Conservation (phyloP, 2,113 vertebrate genomes). For the Microcebus lehilahytsara region DNA sequence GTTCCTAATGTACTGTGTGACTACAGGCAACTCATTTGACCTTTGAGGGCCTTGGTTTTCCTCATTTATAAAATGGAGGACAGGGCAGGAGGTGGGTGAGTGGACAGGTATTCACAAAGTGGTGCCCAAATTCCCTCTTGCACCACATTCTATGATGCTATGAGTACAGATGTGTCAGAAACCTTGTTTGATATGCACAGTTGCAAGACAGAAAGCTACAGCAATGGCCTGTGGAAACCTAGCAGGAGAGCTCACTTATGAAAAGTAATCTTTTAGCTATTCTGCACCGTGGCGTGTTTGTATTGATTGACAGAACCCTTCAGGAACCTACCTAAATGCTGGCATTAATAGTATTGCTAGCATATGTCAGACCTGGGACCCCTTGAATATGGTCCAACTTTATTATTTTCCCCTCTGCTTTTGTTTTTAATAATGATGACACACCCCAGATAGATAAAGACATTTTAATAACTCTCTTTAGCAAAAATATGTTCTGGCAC, state of each 20-base stretch:
- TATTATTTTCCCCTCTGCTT: slow-evolving; percentile 64
- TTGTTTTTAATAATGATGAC: slow-evolving; percentile 76
- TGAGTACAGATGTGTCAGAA: neutral
- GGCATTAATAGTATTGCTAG: slow-evolving; percentile 30
- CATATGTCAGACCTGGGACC: slow-evolving; percentile 26
- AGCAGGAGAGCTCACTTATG: neutral
- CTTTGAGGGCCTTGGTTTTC: neutral
- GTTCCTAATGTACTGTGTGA: neutral
- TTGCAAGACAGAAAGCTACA: neutral
- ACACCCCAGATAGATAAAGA: slow-evolving; percentile 74
- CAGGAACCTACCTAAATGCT: slow-evolving; percentile 48
- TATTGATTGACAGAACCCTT: slow-evolving; percentile 19
- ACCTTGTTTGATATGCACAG: neutral
- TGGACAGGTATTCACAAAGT: neutral
- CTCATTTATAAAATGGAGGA: neutral
- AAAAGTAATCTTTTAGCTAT: slow-evolving; percentile 8
- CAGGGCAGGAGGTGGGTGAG: neutral
- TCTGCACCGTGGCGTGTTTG: neutral
- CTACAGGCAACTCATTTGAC: neutral
- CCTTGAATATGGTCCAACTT: slow-evolving; percentile 59
- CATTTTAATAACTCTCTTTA: slow-evolving; percentile 80
- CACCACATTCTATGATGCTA: neutral
- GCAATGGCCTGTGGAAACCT: neutral
- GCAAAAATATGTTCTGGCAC: slow-evolving; percentile 74
- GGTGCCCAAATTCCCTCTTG: neutral